Conservation (phyloP, 2,797 vertebrate species). For the Chromobotia macracanthus region DNA sequence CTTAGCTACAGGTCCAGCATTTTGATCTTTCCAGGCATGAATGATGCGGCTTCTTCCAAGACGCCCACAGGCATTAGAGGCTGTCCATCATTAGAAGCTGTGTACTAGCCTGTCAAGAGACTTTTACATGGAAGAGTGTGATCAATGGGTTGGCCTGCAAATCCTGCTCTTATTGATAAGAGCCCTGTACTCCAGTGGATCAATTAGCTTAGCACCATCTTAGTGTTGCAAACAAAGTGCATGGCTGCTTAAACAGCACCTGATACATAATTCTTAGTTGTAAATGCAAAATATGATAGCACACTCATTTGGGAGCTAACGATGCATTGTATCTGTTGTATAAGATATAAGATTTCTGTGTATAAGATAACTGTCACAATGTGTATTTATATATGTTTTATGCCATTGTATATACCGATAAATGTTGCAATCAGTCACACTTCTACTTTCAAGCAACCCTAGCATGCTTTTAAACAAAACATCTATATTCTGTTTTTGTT, state of each 20-base stretch:
- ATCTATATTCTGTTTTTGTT: slow-evolving; percentile 30
- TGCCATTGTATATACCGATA: not conserved
- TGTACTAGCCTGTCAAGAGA: slow-evolving; percentile 69
- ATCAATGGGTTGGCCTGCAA: slow-evolving; percentile 66
- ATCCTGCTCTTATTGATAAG: slow-evolving; percentile 66
- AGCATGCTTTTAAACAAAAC: not conserved
- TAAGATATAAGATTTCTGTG: too few species aligned
- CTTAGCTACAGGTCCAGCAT: slow-evolving; percentile 4
- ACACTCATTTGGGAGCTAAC: not conserved
- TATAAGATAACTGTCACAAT: not conserved
- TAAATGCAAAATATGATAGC: not conserved
- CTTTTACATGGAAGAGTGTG: slow-evolving; percentile 60
- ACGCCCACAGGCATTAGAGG: slow-evolving; percentile 64
- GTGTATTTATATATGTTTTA: not conserved
- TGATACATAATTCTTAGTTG: slow-evolving; percentile 4
- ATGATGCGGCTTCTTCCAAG: slow-evolving; percentile 27
- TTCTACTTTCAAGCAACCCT: not conserved
- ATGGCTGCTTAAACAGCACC: slow-evolving; percentile 13
- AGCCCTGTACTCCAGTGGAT: slow-evolving; percentile 64
- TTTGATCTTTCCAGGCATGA: slow-evolving; percentile 35
- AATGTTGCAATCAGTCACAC: not conserved
- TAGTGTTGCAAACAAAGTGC: slow-evolving; percentile 54
- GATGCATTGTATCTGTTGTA: too few species aligned
- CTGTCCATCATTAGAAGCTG: slow-evolving; percentile 72
- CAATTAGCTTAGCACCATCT: slow-evolving; percentile 59